phyloP scores from a whole-genome alignment of 2,797 vertebrate genomes.

The Darevskia mixta region DNA sequence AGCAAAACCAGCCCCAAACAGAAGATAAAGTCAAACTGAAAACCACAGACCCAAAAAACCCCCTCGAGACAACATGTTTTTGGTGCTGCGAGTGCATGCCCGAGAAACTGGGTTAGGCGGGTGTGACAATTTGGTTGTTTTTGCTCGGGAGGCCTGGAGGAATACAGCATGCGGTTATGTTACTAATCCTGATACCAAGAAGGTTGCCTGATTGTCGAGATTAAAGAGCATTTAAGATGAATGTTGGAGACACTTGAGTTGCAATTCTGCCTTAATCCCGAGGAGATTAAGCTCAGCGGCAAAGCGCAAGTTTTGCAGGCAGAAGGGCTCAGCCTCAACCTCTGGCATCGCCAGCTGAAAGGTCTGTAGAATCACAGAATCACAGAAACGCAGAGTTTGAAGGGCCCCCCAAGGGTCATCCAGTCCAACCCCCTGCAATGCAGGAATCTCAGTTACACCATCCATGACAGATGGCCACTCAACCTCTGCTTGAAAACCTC shows the following conservation, averaged over 20 bases:
- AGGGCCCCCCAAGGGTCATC: no score
- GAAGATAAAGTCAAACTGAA: constrained; percentile 60
- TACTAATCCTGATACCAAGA: constrained; percentile 45
- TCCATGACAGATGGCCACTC: no score
- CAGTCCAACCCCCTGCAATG: no score
- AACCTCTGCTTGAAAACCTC: no score
- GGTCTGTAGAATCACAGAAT: not conserved
- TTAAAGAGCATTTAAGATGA: constrained; percentile 51
- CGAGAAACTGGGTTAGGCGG: not conserved
- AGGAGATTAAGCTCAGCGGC: constrained; percentile 35
- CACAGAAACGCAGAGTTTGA: no score
- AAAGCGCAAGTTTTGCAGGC: not conserved
- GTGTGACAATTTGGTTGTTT: constrained; percentile 6
- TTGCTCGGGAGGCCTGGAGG: not conserved
- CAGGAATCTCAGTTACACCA: no score
- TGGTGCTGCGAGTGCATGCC: constrained; percentile 15
- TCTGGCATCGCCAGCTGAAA: not conserved
- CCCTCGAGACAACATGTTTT: constrained; percentile 46
- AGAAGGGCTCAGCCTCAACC: not conserved
- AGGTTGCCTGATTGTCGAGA: constrained; percentile 1
- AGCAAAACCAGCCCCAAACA: constrained; percentile 53
- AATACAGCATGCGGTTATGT: not conserved
- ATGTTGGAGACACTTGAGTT: not conserved
- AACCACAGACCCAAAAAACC: constrained; percentile 62
- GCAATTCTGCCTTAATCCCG: constrained; percentile 60